phyloP scores from a whole-genome alignment of 2,888 invertebrate genomes.

The Keiferia lycopersicella region DNA sequence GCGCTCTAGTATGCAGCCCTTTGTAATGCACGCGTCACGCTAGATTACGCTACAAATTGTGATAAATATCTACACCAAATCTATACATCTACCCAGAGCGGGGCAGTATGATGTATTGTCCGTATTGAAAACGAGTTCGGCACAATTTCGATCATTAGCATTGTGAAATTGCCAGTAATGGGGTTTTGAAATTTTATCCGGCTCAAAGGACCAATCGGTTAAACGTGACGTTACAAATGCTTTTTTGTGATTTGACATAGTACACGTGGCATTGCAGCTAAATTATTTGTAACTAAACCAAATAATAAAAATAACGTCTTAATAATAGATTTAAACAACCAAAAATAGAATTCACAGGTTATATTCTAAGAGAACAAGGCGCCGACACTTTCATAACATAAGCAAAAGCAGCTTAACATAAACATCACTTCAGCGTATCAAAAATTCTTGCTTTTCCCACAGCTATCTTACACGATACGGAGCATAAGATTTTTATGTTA shows the following conservation, averaged over 20 bases:
- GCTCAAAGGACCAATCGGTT: conserved; percentile 13
- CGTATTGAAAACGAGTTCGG: conserved; percentile 20
- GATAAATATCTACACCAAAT: conserved; percentile 49
- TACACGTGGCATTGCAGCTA: background rate
- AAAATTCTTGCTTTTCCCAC: background rate
- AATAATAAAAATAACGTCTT: background rate
- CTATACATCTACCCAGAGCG: conserved; percentile 14
- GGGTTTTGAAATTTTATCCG: conserved; percentile 17
- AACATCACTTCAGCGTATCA: conserved; percentile 8
- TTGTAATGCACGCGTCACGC: conserved; percentile 52
- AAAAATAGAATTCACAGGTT: background rate
- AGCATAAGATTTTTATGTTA: conserved; percentile 22
- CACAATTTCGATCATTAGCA: conserved; percentile 27
- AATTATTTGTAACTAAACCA: background rate
- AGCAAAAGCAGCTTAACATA: conserved; percentile 3
- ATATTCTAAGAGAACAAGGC: background rate
- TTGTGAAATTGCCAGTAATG: conserved; percentile 16
- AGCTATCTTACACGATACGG: conserved; percentile 4
- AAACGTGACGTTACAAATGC: background rate
- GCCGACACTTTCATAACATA: background rate
- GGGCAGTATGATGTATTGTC: conserved; percentile 27
- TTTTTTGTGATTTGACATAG: background rate
- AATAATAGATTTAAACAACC: too few relatives aligned
- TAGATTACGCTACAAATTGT: conserved; percentile 62
- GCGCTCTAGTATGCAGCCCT: conserved; percentile 46